Conservation (phyloP, 2,888 invertebrate species). For the Raillietiella orientalis region DNA sequence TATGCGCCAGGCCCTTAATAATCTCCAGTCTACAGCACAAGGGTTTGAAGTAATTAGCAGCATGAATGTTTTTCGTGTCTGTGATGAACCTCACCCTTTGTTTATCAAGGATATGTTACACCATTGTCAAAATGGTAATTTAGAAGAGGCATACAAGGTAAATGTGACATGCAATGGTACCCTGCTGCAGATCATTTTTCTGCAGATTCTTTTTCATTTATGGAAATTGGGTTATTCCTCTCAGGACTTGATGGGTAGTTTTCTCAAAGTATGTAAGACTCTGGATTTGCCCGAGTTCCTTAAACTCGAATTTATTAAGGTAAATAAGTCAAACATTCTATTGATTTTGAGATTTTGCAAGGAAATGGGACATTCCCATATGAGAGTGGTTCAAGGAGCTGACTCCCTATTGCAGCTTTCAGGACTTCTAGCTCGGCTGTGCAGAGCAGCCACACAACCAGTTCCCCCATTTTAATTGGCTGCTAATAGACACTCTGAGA, state of each 20-base stretch:
- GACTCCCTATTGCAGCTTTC: slow-evolving; percentile 63
- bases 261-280: slow-evolving; percentile 74
- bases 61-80: slow-evolving; percentile 78
- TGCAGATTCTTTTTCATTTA: slow-evolving; percentile 43
- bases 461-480: too few relatives aligned
- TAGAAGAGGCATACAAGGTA: slow-evolving; percentile 49
- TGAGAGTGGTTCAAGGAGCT: slow-evolving; percentile 64
- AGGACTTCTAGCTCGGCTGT: slow-evolving; percentile 50
- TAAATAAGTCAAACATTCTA: slow-evolving; percentile 10
- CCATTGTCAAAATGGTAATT: slow-evolving; percentile 40
- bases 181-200: slow-evolving; percentile 1
- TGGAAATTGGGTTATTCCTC: slow-evolving; percentile 83
- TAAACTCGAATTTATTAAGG: slow-evolving; percentile 51
- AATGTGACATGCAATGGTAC: slow-evolving; percentile 3
- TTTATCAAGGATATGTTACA: slow-evolving; percentile 67
- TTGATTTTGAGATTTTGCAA: slow-evolving; percentile 10
- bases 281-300: slow-evolving; percentile 35
- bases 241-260: slow-evolving; percentile 80
- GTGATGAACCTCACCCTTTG: slow-evolving; percentile 94
- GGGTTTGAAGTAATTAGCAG: slow-evolving; percentile 70
- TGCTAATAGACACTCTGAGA: too few relatives aligned
- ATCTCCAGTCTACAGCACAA: slow-evolving; percentile 75
- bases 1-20: slow-evolving; percentile 88
- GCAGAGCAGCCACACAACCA: too few relatives aligned
- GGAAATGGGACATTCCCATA: slow-evolving; percentile 70